These are phyloP conservation scores for Myopa testacea DNA, from an alignment of 2,888 invertebrate genomes.

Conservation along the genomic window DNA sequence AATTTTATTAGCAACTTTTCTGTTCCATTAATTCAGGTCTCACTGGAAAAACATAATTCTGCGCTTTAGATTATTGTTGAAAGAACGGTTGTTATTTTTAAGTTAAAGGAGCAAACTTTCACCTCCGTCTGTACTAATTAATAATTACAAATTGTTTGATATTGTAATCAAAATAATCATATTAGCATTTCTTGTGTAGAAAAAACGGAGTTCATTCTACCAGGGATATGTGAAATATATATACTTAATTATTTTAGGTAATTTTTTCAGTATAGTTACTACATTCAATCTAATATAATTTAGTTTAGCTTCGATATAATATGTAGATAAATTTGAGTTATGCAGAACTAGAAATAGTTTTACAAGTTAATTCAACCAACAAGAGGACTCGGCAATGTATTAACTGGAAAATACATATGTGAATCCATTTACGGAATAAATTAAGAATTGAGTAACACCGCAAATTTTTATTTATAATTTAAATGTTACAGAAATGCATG, in stretches of 20 bases:
- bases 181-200: too few species aligned
- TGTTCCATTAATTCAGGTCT: not conserved
- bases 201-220: too few species aligned
- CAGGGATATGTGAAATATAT: not conserved
- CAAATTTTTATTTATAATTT: not conserved
- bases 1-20: not conserved
- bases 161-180: too few species aligned
- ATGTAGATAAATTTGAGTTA: not conserved
- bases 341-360: not conserved
- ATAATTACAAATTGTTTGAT: too few species aligned
- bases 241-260: not conserved
- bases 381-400: too few species aligned
- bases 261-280: not conserved
- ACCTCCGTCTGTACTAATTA: too few species aligned
- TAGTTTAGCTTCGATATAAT: not conserved
- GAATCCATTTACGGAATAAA: not conserved
- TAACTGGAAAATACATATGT: too few species aligned
- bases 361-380: too few species aligned
- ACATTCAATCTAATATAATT: not conserved
- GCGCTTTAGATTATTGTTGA: too few species aligned
- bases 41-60: too few species aligned
- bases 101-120: too few species aligned
- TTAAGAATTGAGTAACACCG: not conserved
- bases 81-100: too few species aligned
- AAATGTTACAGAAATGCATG: not conserved